Conservation (phyloP, 1,140 invertebrate species). For the Gonioctena quinquepunctata region DNA sequence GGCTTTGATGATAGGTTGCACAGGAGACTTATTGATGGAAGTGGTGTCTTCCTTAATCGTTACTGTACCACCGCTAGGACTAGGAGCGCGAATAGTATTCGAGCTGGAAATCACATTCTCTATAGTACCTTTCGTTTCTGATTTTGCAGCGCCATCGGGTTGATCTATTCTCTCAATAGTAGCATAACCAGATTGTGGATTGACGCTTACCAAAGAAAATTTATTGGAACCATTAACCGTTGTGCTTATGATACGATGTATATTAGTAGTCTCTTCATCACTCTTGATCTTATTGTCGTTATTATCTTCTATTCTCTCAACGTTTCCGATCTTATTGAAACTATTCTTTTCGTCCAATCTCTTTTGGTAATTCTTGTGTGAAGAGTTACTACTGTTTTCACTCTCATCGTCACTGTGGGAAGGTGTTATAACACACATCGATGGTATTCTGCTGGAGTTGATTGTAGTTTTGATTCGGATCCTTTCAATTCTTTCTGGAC, state of each 20-base stretch:
- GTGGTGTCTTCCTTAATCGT: conserved; percentile 52
- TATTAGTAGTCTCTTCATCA: conserved; percentile 22
- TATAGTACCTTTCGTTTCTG: neutral
- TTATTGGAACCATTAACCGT: conserved; percentile 55
- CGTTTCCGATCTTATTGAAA: conserved; percentile 31
- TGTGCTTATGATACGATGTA: conserved; percentile 30
- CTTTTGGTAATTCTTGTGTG: conserved; percentile 30
- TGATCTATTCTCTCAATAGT: conserved; percentile 56
- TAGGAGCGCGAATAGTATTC: conserved; percentile 43
- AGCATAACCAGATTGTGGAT: conserved; percentile 61
- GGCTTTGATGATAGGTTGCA: conserved; percentile 56
- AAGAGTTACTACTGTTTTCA: conserved; percentile 42
- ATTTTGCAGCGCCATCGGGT: conserved; percentile 6
- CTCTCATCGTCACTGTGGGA: conserved; percentile 85
- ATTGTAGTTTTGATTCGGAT: conserved; percentile 85
- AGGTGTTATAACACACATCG: conserved; percentile 90
- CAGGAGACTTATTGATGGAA: conserved; percentile 34
- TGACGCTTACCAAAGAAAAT: conserved; percentile 60
- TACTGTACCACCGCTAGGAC: conserved; percentile 52
- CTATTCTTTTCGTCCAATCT: conserved; percentile 24
- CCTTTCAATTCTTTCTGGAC: conserved; percentile 80
- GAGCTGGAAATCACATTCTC: neutral
- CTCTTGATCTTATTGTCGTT: conserved; percentile 3
- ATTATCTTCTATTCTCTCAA: neutral
- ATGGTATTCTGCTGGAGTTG: conserved; percentile 84